Conservation (phyloP, 2,797 vertebrate species). For the Lagocephalus sceleratus region DNA sequence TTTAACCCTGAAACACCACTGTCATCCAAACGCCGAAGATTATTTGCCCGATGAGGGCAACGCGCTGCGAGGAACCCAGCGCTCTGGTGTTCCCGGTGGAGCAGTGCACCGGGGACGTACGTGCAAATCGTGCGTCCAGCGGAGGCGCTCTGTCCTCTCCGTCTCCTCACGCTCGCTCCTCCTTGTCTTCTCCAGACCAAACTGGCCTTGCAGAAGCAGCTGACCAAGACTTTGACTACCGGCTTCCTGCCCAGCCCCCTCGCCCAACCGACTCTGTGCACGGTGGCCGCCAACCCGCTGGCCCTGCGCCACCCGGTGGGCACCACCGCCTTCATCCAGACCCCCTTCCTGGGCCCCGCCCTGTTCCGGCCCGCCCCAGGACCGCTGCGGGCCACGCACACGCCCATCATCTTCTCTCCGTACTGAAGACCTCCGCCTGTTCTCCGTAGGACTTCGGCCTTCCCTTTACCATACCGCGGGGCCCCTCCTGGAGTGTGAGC, state of each 20-base stretch:
- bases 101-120: constrained; percentile 11
- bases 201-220: constrained; percentile 96
- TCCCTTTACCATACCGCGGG: constrained; percentile 51
- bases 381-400: constrained; percentile 85
- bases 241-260: constrained; percentile 89
- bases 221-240: constrained; percentile 92
- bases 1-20: constrained; percentile 8
- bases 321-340: constrained; percentile 87
- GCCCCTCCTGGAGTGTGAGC: constrained; percentile 64
- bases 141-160: constrained; percentile 30
- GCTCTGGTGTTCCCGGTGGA: constrained; percentile 10
- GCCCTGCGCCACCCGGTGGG: constrained; percentile 84
- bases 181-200: constrained; percentile 84
- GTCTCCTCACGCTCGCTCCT: constrained; percentile 27
- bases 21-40: too few species aligned
- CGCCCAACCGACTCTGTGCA: constrained; percentile 83
- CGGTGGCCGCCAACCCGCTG: constrained; percentile 86
- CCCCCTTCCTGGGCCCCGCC: constrained; percentile 89
- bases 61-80: constrained; percentile 7
- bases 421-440: constrained; percentile 76
- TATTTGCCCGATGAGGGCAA: constrained; percentile 7
- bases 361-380: constrained; percentile 89
- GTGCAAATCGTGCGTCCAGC: constrained; percentile 12
- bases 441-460: constrained; percentile 34
- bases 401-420: constrained; percentile 91